Conservation (phyloP, 2,888 invertebrate species). For the Bruchidius siliquastri region DNA sequence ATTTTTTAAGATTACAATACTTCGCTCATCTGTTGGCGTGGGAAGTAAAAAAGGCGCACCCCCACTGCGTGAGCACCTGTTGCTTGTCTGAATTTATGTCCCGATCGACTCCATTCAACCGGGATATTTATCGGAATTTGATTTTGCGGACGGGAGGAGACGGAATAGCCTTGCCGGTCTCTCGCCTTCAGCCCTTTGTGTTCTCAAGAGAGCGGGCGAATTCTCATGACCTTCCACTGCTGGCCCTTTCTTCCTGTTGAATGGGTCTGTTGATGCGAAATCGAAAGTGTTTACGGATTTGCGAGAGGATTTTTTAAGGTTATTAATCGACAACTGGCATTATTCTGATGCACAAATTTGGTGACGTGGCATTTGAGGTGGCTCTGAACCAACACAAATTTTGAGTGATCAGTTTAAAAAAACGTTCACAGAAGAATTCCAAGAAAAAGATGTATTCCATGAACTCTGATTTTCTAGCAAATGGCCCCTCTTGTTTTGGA, state of each 20-base stretch:
- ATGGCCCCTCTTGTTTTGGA: no score
- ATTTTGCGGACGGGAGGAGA: constrained; percentile 19
- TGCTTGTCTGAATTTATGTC: constrained; percentile 27
- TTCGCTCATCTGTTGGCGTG: no score
- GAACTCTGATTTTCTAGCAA: no score
- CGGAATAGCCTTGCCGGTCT: neutral
- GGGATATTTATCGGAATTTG: constrained; percentile 33
- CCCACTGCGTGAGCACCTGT: constrained; percentile 25
- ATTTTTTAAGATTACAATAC: no score
- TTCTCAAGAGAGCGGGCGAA: neutral
- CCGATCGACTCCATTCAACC: constrained; percentile 30
- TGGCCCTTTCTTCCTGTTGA: neutral
- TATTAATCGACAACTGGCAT: neutral
- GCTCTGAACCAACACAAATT: no score
- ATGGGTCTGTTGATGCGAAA: neutral
- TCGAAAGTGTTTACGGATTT: neutral
- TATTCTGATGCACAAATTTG: no score
- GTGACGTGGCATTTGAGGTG: no score
- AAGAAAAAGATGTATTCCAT: no score
- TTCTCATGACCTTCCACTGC: neutral
- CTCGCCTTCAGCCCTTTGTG: neutral
- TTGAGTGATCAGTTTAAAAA: no score
- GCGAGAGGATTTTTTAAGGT: neutral
- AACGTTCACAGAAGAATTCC: no score
- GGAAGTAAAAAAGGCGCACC: neutral